Conservation (phyloP, 2,113 vertebrate genomes). For the Pipra filicauda region DNA sequence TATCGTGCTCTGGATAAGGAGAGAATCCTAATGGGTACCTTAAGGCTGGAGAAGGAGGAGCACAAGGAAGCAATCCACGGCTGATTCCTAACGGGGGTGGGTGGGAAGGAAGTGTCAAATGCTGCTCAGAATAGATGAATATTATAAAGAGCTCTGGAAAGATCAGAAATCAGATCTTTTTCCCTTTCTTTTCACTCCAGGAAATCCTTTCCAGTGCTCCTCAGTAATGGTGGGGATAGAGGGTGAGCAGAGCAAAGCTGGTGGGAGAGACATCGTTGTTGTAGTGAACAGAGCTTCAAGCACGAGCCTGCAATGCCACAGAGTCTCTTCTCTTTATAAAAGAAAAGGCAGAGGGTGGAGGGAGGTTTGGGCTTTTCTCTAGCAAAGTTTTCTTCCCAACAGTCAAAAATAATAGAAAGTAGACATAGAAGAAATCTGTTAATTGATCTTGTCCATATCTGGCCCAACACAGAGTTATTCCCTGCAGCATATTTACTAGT, state of each 20-base stretch:
- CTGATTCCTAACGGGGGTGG: neutral
- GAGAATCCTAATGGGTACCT: constrained; percentile 24
- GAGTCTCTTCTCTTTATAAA: neutral
- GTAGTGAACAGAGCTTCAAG: neutral
- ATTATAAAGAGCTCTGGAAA: neutral
- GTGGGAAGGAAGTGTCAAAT: constrained; percentile 32
- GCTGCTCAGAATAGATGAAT: constrained; percentile 28
- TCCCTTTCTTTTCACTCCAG: neutral
- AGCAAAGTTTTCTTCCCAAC: constrained; percentile 29
- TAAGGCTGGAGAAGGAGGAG: constrained; percentile 23
- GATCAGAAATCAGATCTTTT: neutral
- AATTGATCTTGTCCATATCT: constrained; percentile 62
- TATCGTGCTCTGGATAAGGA: neutral
- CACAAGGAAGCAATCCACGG: neutral
- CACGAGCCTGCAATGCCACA: neutral
- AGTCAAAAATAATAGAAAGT: constrained; percentile 56
- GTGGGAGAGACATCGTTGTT: neutral
- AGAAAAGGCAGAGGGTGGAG: neutral
- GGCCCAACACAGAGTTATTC: constrained; percentile 46
- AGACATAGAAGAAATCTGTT: constrained; percentile 22
- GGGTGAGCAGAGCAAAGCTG: neutral
- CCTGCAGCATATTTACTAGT: constrained; percentile 60
- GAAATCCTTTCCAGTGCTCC: neutral
- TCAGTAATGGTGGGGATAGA: neutral
- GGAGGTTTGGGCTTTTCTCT: neutral